Evolutionary conservation across 2,797 vertebrate species (phyloP).

Genomic region (Melanotaenia parkinsoni): DNA sequence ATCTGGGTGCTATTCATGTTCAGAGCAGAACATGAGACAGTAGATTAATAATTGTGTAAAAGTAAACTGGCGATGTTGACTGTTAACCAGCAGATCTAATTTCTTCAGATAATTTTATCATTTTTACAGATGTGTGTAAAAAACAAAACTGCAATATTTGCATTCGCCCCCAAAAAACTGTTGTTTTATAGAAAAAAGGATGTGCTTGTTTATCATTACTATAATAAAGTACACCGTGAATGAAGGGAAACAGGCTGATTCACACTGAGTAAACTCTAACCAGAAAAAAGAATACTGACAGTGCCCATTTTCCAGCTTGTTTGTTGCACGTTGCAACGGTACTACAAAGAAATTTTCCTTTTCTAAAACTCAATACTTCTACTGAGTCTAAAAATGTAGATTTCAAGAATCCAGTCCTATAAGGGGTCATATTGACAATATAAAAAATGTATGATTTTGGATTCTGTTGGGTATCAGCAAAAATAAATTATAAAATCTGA

Average conservation of each 20-base stretch:
- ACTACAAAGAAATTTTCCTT: constrained; percentile 34
- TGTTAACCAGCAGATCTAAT: constrained; percentile 19
- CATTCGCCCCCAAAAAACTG: background rate
- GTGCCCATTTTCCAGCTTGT: background rate
- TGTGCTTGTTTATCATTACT: background rate
- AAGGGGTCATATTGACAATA: constrained; percentile 45
- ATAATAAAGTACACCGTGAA: constrained; percentile 2
- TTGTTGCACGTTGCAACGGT: background rate
- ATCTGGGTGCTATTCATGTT: constrained; percentile 45
- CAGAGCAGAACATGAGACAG: constrained; percentile 33
- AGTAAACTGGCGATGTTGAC: constrained; percentile 15
- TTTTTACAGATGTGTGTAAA: background rate
- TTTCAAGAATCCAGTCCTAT: constrained; percentile 62
- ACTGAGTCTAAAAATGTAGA: constrained; percentile 75
- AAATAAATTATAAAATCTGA: constrained; percentile 57
- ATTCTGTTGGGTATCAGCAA: constrained; percentile 65
- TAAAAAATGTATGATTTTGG: constrained; percentile 60
- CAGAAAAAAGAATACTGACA: constrained; percentile 43
- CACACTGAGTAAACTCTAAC: constrained; percentile 4
- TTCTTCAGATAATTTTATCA: background rate
- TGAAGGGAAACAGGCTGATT: constrained; percentile 6
- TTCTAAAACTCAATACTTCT: constrained; percentile 56
- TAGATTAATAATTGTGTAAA: constrained; percentile 7
- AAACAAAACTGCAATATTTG: background rate
- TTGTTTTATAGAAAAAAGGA: background rate